Evolutionary conservation across 1,140 invertebrate genomes (phyloP).

Genomic region (Brachionus asplanchnoidis): DNA sequence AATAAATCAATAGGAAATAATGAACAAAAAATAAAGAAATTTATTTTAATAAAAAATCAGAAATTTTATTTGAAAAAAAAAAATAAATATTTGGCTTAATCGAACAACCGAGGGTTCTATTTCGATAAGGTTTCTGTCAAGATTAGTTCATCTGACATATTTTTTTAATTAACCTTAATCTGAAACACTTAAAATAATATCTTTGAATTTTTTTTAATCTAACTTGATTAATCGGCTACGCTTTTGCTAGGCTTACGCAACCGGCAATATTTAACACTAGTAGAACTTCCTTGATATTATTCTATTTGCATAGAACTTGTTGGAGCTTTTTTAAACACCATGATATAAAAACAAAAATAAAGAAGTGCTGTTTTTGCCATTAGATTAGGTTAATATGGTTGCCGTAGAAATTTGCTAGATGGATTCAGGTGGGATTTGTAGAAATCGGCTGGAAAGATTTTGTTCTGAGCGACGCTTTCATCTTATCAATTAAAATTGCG

Average conservation of each 20-base stretch:
- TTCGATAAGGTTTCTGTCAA: background rate
- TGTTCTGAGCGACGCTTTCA: background rate
- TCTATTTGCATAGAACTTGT: background rate
- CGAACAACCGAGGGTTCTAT: background rate
- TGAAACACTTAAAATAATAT: background rate
- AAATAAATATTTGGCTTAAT: background rate
- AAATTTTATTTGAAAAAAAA: background rate
- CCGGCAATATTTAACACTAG: background rate
- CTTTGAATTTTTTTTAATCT: background rate
- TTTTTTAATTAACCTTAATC: background rate
- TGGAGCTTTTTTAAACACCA: background rate
- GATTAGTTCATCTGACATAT: background rate
- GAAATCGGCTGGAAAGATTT: background rate
- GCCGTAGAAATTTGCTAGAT: background rate
- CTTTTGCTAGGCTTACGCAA: background rate
- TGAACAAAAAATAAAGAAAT: background rate
- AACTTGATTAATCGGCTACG: background rate
- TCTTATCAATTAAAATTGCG: background rate
- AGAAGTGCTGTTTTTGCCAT: background rate
- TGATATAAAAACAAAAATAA: background rate
- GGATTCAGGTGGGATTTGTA: background rate
- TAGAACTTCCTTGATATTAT: background rate
- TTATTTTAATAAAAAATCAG: background rate
- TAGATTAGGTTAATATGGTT: background rate
- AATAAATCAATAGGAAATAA: background rate